Conservation (phyloP, 2,113 vertebrate species). For the Aix galericulata region DNA sequence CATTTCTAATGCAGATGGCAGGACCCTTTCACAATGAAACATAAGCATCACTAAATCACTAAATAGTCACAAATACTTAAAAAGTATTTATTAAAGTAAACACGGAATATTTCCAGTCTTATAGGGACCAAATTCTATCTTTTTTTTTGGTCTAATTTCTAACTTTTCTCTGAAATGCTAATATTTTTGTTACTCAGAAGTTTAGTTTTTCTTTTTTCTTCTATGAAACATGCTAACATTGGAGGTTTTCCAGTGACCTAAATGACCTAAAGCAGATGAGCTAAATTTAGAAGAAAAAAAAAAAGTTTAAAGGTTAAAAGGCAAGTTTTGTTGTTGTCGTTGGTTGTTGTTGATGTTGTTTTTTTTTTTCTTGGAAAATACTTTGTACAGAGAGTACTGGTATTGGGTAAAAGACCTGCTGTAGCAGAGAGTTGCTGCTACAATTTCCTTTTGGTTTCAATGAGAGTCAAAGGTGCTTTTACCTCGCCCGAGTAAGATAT, state of each 20-base stretch:
- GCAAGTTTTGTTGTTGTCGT: background rate
- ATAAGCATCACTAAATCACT: background rate
- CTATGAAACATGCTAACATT: background rate
- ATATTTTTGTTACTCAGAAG: background rate
- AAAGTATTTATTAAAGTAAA: background rate
- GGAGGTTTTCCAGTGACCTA: background rate
- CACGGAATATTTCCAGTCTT: background rate
- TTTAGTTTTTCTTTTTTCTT: background rate
- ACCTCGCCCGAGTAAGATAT: too few species aligned
- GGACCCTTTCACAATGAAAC: background rate
- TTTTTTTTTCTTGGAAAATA: background rate
- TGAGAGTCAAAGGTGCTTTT: background rate
- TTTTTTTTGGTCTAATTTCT: background rate
- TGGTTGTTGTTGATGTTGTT: too few species aligned
- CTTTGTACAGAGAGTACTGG: background rate
- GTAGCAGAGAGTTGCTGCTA: background rate
- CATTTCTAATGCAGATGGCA: background rate
- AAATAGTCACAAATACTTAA: background rate
- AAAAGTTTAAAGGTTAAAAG: constrained; percentile 1
- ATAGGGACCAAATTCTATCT: background rate
- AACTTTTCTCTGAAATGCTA: background rate
- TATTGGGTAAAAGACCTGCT: background rate
- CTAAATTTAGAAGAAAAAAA: background rate
- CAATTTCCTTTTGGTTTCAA: background rate
- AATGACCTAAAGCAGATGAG: background rate